phyloP scores from a whole-genome alignment of 2,113 vertebrate genomes.

The Penelope pileata region DNA sequence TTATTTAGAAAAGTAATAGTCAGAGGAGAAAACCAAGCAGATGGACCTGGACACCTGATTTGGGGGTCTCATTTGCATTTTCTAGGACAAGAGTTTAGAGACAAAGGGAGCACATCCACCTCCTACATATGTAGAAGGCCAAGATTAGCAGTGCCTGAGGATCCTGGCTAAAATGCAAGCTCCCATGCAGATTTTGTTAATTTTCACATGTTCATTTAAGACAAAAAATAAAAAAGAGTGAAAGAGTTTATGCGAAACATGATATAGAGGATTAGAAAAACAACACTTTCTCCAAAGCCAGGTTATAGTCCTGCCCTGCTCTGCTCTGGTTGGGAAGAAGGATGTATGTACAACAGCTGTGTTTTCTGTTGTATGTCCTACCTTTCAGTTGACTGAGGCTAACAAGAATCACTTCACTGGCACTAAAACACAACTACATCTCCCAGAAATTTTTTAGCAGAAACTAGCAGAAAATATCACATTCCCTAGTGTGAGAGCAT shows the following conservation, averaged over 20 bases:
- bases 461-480: background rate
- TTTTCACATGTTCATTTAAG: background rate
- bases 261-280: background rate
- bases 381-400: background rate
- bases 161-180: conserved; percentile 10
- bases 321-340: background rate
- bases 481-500: background rate
- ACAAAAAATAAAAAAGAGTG: background rate
- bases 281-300: background rate
- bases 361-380: background rate
- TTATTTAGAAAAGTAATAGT: background rate
- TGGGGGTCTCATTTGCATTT: conserved; percentile 17
- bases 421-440: background rate
- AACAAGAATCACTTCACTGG: background rate
- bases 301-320: background rate
- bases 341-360: background rate
- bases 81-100: background rate
- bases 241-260: background rate
- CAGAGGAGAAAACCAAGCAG: background rate
- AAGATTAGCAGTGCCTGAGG: background rate
- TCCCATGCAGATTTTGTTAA: conserved; percentile 20
- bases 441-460: background rate
- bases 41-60: background rate
- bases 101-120: background rate
- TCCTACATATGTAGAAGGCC: background rate